These are phyloP conservation scores for Tetramorium alpestre DNA, from an alignment of 1,140 invertebrate genomes.

Conservation along the genomic window DNA sequence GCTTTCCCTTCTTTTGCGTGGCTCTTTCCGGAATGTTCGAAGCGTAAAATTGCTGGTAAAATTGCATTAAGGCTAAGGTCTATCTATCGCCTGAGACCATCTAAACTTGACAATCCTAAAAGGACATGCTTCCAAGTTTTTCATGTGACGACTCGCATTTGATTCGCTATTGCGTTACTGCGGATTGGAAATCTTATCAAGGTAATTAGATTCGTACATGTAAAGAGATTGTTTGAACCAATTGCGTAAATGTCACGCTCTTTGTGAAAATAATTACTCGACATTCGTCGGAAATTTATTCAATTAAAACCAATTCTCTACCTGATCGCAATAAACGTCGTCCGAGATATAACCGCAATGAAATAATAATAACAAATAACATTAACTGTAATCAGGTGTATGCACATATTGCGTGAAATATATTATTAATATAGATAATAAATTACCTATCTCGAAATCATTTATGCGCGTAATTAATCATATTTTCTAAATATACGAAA, in stretches of 20 bases:
- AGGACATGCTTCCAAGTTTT: background rate
- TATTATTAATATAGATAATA: constrained; percentile 44
- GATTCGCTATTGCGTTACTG: background rate
- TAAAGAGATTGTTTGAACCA: background rate
- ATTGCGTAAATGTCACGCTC: constrained; percentile 11
- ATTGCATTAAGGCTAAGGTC: constrained; percentile 75
- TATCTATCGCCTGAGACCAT: constrained; percentile 64
- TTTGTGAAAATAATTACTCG: constrained; percentile 29
- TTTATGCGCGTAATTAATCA: constrained; percentile 43
- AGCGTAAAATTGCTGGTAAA: constrained; percentile 79
- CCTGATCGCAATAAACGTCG: constrained; percentile 25
- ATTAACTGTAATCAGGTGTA: constrained; percentile 37
- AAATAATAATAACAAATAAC: constrained; percentile 54
- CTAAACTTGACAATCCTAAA: background rate
- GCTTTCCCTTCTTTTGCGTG: constrained; percentile 18
- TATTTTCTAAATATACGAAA: constrained; percentile 31
- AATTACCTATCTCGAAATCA: constrained; percentile 45
- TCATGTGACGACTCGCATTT: background rate
- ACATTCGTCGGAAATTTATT: constrained; percentile 16
- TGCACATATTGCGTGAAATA: constrained; percentile 30
- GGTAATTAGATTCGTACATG: background rate
- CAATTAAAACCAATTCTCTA: constrained; percentile 46
- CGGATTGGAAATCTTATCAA: background rate
- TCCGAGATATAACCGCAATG: constrained; percentile 34
- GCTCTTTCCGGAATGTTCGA: constrained; percentile 72